phyloP scores from a whole-genome alignment of 2,888 invertebrate species.

The Hirtodrosophila confusa region DNA sequence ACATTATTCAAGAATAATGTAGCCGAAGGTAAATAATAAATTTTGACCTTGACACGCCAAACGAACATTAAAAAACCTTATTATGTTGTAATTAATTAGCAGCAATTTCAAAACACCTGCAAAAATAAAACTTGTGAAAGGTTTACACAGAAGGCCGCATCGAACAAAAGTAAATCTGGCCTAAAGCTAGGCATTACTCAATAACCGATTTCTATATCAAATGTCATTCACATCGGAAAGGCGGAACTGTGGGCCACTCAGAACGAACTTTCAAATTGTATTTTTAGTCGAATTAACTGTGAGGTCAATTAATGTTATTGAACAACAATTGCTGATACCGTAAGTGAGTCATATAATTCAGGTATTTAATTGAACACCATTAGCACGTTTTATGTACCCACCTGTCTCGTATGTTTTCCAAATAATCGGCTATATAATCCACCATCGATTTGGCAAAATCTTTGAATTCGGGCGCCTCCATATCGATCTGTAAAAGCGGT shows the following conservation, averaged over 20 bases:
- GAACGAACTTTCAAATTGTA: conserved; percentile 69
- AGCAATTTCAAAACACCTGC: conserved; percentile 26
- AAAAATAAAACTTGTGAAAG: conserved; percentile 48
- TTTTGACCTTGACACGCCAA: conserved; percentile 63
- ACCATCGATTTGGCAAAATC: conserved; percentile 97
- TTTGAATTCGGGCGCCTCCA: conserved; percentile 93
- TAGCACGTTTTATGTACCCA: conserved; percentile 77
- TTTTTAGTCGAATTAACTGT: conserved; percentile 1
- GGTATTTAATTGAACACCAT: conserved; percentile 32
- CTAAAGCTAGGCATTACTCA: conserved; percentile 58
- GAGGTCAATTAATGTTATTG: conserved; percentile 59
- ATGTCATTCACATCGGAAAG: conserved; percentile 15
- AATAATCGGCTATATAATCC: conserved; percentile 96
- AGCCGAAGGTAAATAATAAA: conserved; percentile 33
- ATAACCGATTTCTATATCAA: conserved; percentile 5
- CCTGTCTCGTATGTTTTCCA: conserved; percentile 97
- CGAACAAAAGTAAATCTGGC: conserved; percentile 1
- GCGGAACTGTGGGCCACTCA: conserved; percentile 57
- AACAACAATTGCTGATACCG: conserved; percentile 28
- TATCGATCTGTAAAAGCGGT: conserved; percentile 84
- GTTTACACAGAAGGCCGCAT: conserved; percentile 39
- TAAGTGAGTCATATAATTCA: conserved; percentile 2
- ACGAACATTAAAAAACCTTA: conserved; percentile 41
- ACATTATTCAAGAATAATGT: conserved; percentile 57
- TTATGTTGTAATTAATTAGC: conserved; percentile 51